These are phyloP conservation scores for Muntiacus muntjak DNA, from an alignment of 2,113 vertebrate genomes.

Conservation along the genomic window DNA sequence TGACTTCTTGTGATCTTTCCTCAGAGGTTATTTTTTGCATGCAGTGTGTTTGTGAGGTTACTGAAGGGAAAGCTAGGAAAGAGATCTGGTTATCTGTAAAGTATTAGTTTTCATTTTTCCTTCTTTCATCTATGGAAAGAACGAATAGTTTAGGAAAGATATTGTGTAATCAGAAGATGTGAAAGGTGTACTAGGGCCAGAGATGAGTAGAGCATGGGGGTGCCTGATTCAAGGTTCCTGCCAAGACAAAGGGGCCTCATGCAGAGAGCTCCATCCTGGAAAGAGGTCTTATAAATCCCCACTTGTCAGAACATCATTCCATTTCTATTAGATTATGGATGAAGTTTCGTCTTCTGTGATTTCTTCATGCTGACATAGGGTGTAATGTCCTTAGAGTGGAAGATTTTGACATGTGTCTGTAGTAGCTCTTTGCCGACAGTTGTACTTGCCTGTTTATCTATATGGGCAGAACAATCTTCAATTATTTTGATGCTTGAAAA, in stretches of 20 bases:
- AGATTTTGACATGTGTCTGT: background rate
- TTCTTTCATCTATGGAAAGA: background rate
- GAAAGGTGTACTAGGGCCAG: background rate
- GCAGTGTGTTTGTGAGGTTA: background rate
- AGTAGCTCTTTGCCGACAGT: background rate
- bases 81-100: background rate
- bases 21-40: background rate
- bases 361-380: background rate
- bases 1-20: background rate
- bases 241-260: background rate
- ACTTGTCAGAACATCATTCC: background rate
- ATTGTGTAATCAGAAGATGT: background rate
- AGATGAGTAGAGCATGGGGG: background rate
- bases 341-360: rapidly evolving
- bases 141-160: background rate
- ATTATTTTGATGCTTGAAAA: background rate
- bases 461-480: background rate
- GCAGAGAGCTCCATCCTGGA: background rate
- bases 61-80: background rate
- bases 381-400: background rate
- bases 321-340: background rate
- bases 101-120: background rate
- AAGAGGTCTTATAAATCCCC: background rate
- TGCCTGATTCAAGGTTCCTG: background rate
- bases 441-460: background rate